Evolutionary conservation across 2,113 vertebrate genomes (phyloP).

Genomic region (Microcebus ravelobensis): DNA sequence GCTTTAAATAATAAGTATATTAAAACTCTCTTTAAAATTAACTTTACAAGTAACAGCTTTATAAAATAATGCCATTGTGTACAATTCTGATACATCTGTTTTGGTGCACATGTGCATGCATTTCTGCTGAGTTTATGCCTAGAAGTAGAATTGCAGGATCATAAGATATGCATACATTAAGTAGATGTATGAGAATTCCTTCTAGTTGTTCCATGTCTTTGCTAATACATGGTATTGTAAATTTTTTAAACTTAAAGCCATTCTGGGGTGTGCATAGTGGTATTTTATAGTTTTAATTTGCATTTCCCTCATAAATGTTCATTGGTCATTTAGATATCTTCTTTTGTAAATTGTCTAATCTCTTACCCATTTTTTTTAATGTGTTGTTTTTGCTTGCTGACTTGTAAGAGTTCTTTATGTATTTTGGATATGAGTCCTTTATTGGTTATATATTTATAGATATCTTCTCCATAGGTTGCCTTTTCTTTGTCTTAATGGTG

Average conservation of each 20-base stretch:
- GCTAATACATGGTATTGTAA: not conserved
- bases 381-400: not conserved
- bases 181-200: not conserved
- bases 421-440: not conserved
- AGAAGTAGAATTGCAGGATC: not conserved
- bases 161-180: constrained; percentile 7
- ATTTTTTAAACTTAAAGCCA: constrained; percentile 9
- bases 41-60: constrained; percentile 28
- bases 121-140: constrained; percentile 43
- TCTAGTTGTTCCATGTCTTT: constrained; percentile 13
- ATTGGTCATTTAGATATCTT: constrained; percentile 3
- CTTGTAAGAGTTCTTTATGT: not conserved
- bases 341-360: constrained; percentile 30
- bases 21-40: constrained; percentile 46
- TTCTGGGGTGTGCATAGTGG: not conserved
- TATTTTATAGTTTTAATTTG: constrained; percentile 7
- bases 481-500: constrained; percentile 15
- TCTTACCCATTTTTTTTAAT: not conserved
- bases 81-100: not conserved
- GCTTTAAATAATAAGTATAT: constrained; percentile 47
- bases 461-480: not conserved
- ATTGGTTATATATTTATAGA: not conserved
- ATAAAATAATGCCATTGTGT: constrained; percentile 9
- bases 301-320: constrained; percentile 27
- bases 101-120: not conserved